Evolutionary conservation across 2,888 invertebrate species (phyloP).

Genomic region (Strigamia maritima): DNA sequence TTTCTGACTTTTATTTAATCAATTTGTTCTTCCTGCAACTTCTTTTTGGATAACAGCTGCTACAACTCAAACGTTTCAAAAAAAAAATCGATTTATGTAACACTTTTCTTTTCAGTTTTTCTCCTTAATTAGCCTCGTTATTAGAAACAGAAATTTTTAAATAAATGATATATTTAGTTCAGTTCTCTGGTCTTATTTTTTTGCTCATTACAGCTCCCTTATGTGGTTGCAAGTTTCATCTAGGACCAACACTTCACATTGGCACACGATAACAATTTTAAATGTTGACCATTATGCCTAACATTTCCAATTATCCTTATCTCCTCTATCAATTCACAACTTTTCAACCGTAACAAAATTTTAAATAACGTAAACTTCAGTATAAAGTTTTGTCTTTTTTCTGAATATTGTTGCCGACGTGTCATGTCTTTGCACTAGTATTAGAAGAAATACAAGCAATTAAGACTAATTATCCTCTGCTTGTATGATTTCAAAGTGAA

Average conservation of each 20-base stretch:
- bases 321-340: too few relatives aligned
- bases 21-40: conserved; percentile 5
- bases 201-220: neutral
- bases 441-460: neutral
- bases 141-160: neutral
- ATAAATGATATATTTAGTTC: neutral
- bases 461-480: neutral
- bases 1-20: neutral
- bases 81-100: conserved; percentile 5
- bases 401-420: neutral
- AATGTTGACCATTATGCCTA: neutral
- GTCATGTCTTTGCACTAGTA: neutral
- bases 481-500: neutral
- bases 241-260: too few relatives aligned
- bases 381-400: neutral
- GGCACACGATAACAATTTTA: neutral
- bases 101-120: neutral
- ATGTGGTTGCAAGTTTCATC: neutral
- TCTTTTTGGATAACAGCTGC: conserved; percentile 5
- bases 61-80: neutral
- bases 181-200: neutral
- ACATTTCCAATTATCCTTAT: too few relatives aligned
- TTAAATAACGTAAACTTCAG: too few relatives aligned
- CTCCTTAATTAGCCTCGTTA: conserved; percentile 10
- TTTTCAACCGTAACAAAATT: too few relatives aligned